Evolutionary conservation across 1,140 invertebrate genomes (phyloP), one percentile per base, ranked within the genome.

Genomic region (Diuraphis noxia): DNA sequence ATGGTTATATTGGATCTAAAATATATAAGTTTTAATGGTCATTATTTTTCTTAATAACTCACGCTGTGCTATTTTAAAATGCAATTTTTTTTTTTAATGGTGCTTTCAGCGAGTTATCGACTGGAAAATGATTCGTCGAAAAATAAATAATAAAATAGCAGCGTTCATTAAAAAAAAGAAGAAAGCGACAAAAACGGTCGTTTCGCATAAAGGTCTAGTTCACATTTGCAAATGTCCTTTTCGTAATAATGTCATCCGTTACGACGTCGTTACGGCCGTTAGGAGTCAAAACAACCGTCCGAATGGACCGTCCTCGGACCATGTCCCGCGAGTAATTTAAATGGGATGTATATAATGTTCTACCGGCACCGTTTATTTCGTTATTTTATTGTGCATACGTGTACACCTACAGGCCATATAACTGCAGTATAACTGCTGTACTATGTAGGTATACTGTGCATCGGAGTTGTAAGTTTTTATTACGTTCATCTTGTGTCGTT

Each of bases 91-190:
- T 34, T 49, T 88, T 38, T 88, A 63, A 88, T 56, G 86, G 36
- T 34, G 21, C 36, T 40, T 40, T 25, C 49, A 52, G 21, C 23
- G 25, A 17, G 86, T 88, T 88, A 63, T 88, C 86, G 86, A 88
- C 86, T 63, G 86, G 86, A 88, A 88, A 88, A 88, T 63, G 49
- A 88, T 88, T 38, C 49, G 86, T 40, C 23, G 7, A 40, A 88
- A 46, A 88, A n/a, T n/a, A n/a, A n/a, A n/a, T n/a, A n/a, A n/a
- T n/a, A n/a, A n/a, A n/a, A 40, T 56, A 40, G 36, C 40, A 9
- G n/a, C 25, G 36, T 87, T 56, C 49, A 40, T 56, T 87, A 49
- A 49, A 49, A 36, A 36, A 38, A 56, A 9, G 34, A 87, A 49
- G 4, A 87, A 88, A 40, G 13, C 19, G 4, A 85, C 43, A 85